Percentiles rank a stretch among this genome's conserved stretches.
phyloP scores from a whole-genome alignment of 2,113 vertebrate species.

The Picathartes gymnocephalus region DNA sequence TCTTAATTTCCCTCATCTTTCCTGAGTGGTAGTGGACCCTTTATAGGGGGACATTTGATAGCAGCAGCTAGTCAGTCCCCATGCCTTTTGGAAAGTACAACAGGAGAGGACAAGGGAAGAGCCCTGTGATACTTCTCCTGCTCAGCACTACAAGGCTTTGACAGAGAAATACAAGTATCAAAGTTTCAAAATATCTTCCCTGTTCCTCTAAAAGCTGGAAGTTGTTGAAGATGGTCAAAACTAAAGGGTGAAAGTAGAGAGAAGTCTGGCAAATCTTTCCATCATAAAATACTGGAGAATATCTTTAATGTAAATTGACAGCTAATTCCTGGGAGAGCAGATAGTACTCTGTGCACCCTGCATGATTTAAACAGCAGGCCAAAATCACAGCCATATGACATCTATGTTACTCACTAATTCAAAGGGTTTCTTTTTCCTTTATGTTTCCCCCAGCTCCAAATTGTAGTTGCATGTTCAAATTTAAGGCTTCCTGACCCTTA shows the following conservation, averaged over 20 bases:
- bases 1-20: not conserved
- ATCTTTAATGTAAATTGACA: not conserved
- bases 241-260: not conserved
- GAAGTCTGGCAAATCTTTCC: not conserved
- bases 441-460: not conserved
- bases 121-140: not conserved
- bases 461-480: not conserved
- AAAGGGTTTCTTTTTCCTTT: not conserved
- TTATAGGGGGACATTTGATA: not conserved
- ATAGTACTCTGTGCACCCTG: not conserved
- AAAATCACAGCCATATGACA: not conserved
- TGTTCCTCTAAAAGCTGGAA: not conserved
- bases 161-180: not conserved
- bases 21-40: not conserved
- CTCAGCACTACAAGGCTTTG: not conserved
- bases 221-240: not conserved
- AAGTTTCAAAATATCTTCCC: not conserved
- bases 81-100: not conserved
- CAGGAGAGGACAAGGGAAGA: not conserved
- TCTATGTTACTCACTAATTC: not conserved
- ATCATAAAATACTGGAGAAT: not conserved
- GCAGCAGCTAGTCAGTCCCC: not conserved
- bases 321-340: not conserved
- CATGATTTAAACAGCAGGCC: not conserved
- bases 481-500: not conserved